Evolutionary conservation across 2,113 vertebrate species (phyloP).

Genomic region (Bos indicus): DNA sequence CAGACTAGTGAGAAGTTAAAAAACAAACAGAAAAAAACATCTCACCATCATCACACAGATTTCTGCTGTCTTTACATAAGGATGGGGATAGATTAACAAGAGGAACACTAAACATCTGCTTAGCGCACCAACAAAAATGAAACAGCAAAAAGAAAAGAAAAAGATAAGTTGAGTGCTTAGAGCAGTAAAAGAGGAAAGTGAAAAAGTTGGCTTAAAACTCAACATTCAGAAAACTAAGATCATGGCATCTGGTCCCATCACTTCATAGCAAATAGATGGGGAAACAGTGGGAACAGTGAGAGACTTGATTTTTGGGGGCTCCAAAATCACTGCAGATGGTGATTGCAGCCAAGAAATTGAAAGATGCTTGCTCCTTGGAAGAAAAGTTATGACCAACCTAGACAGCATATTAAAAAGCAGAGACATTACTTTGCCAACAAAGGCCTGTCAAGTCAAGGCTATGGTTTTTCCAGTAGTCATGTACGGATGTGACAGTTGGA

Average conservation of each 20-base stretch:
- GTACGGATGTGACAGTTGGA: neutral
- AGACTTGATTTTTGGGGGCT: neutral
- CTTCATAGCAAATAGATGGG: neutral
- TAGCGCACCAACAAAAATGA: neutral
- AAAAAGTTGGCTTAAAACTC: neutral
- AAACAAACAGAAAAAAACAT: neutral
- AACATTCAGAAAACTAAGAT: neutral
- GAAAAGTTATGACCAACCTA: neutral
- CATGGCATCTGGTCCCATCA: accelerated
- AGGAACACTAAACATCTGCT: neutral
- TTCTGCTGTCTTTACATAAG: neutral
- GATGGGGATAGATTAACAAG: neutral
- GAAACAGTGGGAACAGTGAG: neutral
- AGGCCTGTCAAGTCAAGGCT: neutral
- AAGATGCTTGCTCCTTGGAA: neutral
- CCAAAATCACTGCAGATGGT: neutral
- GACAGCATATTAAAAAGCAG: neutral
- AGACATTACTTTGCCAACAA: neutral
- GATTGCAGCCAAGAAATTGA: neutral
- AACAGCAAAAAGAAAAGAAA: neutral
- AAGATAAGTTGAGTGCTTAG: neutral
- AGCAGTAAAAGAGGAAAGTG: neutral
- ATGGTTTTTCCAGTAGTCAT: neutral
- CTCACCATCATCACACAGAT: neutral
- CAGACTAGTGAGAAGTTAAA: neutral